Evolutionary conservation across 2,888 invertebrate species (phyloP), one percentile per base, ranked within the genome.

Genomic region (Oeneis ivallda): DNA sequence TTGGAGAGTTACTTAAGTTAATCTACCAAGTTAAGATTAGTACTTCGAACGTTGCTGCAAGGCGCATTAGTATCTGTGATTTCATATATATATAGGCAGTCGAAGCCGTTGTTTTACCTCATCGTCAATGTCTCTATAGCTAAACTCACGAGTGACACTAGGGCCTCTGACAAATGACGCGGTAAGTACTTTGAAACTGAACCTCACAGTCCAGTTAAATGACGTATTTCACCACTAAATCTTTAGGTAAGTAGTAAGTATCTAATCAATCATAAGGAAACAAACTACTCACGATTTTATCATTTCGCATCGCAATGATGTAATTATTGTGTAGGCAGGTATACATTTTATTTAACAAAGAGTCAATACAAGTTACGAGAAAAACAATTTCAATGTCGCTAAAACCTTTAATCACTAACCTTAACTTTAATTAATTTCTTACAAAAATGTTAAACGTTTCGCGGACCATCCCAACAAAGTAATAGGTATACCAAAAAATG

Each of bases 281-380:
- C n/a, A 52, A 52, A 52, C 50, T 19, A 52, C 60, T 52, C 60
- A 61, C 52, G 60, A 61, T 26, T 61, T 61, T 41, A 39, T 61
- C 60, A 41, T 52, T 59, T 61, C 52, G 39, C 41, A 17, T 50
- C 49, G 50, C 41, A 26, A 61, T 52, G 50, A 61, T 37, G 39
- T 56, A 56, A 56, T 45, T 13, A n/a, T 49, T 41, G 26, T 56
- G 41, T 39, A 26, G 19, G 49, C 11, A 19, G 19, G 5, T 26
- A 49, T 43, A 26, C 6, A 8, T 9, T 13, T 6, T 41, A 26
- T 49, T 34, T 61, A 7, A 59, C 37, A 37, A 49, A 49, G 13
- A 15, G 26, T 26, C 5, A 26, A 26, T 26, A 26, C 26, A 45
- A 45, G 45, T 32, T 7, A 32, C 45, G 45, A 45, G 32, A 58